phyloP scores from a whole-genome alignment of 2,888 invertebrate species.

The Lepidocyrtinus sp. region DNA sequence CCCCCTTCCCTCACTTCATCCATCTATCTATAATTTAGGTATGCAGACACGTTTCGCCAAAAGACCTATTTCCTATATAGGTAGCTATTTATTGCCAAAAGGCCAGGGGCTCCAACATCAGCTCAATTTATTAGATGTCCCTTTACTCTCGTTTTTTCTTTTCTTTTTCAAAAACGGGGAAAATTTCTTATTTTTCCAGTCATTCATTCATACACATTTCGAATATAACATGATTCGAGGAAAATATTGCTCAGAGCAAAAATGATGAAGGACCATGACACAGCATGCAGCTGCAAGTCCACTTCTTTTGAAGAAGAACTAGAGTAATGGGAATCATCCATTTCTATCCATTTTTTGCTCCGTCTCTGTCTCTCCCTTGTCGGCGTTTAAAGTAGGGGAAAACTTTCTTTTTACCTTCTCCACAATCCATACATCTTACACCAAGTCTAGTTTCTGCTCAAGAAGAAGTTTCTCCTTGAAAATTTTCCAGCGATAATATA shows the following conservation, averaged over 20 bases:
- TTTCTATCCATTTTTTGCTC: constrained; percentile 4
- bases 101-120: constrained; percentile 17
- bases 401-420: neutral
- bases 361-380: too few relatives aligned
- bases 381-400: neutral
- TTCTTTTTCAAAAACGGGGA: neutral
- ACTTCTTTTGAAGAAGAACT: neutral
- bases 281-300: neutral
- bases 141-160: neutral
- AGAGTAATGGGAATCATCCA: neutral
- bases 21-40: constrained; percentile 3
- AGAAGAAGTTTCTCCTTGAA: too few relatives aligned
- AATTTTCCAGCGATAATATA: constrained; percentile 5
- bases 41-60: neutral
- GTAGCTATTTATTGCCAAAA: constrained; percentile 2
- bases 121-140: constrained; percentile 24
- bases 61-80: neutral
- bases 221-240: constrained; percentile 5
- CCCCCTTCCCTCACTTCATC: too few relatives aligned
- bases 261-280: constrained; percentile 4
- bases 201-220: neutral
- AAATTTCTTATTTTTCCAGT: neutral
- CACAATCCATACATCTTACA: neutral
- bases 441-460: neutral
- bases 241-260: neutral